Percentiles rank a stretch among this genome's conserved stretches.
phyloP scores from a whole-genome alignment of 1,140 invertebrate species.

The Solenopsis invicta region DNA sequence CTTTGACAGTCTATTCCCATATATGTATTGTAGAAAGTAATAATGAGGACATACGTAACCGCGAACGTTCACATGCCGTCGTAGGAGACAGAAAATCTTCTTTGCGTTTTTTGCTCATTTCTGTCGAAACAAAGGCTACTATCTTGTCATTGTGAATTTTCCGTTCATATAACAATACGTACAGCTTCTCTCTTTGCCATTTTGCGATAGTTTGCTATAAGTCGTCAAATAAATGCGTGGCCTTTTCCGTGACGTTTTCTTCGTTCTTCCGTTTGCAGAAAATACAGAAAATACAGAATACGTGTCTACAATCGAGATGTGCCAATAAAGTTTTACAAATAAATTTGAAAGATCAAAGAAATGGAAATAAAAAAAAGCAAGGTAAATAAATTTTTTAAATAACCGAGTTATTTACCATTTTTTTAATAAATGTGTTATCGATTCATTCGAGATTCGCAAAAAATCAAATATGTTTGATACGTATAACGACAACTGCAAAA shows the following conservation, averaged over 20 bases:
- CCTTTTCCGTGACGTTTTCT: not conserved
- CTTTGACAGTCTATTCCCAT: conserved; percentile 28
- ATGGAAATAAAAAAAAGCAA: not conserved
- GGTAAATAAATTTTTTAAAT: not conserved
- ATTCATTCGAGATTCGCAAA: conserved; percentile 4
- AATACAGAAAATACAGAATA: conserved; percentile 20
- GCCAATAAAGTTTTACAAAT: conserved; percentile 16
- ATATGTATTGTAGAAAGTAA: not conserved
- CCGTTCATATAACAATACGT: not conserved
- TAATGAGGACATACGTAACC: conserved; percentile 9
- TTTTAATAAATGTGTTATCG: conserved; percentile 25
- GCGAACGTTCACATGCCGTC: not conserved
- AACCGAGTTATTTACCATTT: conserved; percentile 23
- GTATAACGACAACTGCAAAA: not conserved
- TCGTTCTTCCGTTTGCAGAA: not conserved
- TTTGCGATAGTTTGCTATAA: conserved; percentile 20
- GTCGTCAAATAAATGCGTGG: not conserved
- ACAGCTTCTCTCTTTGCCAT: not conserved
- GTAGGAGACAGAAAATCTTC: conserved; percentile 3
- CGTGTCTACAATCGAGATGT: not conserved
- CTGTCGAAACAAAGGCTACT: conserved; percentile 27
- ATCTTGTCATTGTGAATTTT: conserved; percentile 12
- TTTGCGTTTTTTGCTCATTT: conserved; percentile 31
- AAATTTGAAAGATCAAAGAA: not conserved
- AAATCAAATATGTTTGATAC: not conserved